A percentile compares a stretch with the other conserved stretches of the same genome.
Evolutionary conservation across 2,113 vertebrate species (phyloP).

Genomic region (Rhinoptilus africanus): DNA sequence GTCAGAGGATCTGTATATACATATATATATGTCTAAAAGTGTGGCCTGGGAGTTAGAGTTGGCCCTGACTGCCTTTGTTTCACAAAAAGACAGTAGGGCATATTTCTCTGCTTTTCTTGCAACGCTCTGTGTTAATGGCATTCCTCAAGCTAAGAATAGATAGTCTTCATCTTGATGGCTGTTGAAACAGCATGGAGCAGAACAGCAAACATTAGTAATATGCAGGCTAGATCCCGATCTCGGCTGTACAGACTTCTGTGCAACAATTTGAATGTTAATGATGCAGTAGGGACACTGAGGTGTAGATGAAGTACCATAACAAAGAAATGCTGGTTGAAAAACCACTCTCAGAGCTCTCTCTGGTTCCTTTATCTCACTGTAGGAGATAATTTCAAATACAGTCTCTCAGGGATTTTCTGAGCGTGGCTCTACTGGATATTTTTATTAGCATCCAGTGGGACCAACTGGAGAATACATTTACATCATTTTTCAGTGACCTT

Average conservation of each 20-base stretch:
- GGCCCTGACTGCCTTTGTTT: neutral
- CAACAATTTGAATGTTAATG: neutral
- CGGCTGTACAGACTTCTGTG: neutral
- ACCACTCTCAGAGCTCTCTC: neutral
- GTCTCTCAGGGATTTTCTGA: neutral
- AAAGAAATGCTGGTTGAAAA: conserved; percentile 18
- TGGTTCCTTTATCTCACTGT: neutral
- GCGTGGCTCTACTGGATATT: neutral
- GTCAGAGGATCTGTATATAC: neutral
- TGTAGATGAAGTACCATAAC: neutral
- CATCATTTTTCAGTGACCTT: neutral
- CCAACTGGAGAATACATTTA: neutral
- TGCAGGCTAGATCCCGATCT: neutral
- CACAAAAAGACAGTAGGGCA: neutral
- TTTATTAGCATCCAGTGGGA: neutral
- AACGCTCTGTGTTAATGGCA: neutral
- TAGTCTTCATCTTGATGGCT: neutral
- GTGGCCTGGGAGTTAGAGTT: neutral
- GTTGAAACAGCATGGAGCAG: neutral
- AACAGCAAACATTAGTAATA: neutral
- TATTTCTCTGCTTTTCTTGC: neutral
- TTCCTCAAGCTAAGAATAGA: conserved; percentile 3
- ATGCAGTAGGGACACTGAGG: conserved; percentile 5
- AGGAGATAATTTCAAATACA: conserved; percentile 5
- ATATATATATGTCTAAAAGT: neutral